Percentiles rank a stretch among this genome's conserved stretches.
Conservation (phyloP, 2,888 invertebrate species). For the Kryphioiulus occultus region DNA sequence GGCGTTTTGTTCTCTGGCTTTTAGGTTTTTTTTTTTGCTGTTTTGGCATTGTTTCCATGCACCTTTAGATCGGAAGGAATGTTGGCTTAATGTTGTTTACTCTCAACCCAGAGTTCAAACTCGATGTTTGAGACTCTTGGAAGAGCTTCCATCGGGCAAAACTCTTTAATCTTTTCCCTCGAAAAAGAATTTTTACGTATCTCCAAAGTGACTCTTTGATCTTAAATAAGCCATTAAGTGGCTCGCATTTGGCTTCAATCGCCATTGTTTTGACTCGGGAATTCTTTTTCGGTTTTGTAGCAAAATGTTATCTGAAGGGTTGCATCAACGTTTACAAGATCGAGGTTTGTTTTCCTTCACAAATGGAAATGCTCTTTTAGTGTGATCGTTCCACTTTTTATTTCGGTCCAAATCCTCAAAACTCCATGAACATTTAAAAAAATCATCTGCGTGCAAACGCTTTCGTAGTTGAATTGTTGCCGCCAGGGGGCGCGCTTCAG, state of each 20-base stretch:
- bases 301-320: not conserved
- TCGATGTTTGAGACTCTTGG: not conserved
- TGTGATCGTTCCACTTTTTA: not conserved
- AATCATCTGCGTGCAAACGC: not conserved
- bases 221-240: slow-evolving; percentile 30
- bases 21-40: not conserved
- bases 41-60: not conserved
- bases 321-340: not conserved
- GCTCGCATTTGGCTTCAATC: slow-evolving; percentile 4
- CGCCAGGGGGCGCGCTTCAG: not conserved
- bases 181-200: not conserved
- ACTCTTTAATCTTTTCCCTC: not conserved
- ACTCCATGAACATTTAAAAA: not conserved
- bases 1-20: not conserved
- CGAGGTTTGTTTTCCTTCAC: slow-evolving; percentile 8
- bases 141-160: not conserved
- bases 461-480: not conserved
- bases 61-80: not conserved
- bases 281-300: slow-evolving; percentile 21
- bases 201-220: not conserved
- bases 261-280: not conserved
- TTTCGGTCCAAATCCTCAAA: not conserved
- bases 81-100: slow-evolving; percentile 6
- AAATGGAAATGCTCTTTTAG: not conserved
- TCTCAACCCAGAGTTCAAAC: slow-evolving; percentile 14